Percentiles rank a stretch among this genome's conserved stretches.
Conservation (phyloP, 2,888 invertebrate genomes). For the Hypsopygia costalis region DNA sequence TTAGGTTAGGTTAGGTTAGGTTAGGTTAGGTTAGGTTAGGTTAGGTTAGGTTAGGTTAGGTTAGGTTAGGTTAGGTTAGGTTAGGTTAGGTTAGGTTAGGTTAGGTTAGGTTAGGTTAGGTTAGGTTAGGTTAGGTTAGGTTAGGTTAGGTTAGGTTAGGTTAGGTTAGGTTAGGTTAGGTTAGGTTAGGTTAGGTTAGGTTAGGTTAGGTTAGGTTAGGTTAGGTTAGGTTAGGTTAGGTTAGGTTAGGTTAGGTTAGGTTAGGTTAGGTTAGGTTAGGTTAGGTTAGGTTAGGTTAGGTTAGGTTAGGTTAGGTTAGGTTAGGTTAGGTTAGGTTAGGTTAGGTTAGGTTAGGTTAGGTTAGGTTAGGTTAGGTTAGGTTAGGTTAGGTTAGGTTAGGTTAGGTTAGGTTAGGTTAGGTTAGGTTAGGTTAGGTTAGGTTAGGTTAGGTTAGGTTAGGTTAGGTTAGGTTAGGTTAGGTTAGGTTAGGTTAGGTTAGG, state of each 20-base stretch:
- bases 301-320: constrained; percentile 7
- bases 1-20: constrained; percentile 12
- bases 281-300: constrained; percentile 10
- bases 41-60: constrained; percentile 8
- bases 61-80: constrained; percentile 7
- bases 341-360: constrained; percentile 8
- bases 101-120: constrained; percentile 12
- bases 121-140: constrained; percentile 12
- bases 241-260: constrained; percentile 12
- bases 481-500: constrained; percentile 12
- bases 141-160: constrained; percentile 10
- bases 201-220: constrained; percentile 8
- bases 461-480: constrained; percentile 9
- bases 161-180: constrained; percentile 11
- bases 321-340: constrained; percentile 10
- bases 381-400: constrained; percentile 12
- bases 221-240: constrained; percentile 10
- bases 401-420: constrained; percentile 10
- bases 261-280: constrained; percentile 12
- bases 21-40: constrained; percentile 12
- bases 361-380: constrained; percentile 8
- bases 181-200: constrained; percentile 12
- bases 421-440: constrained; percentile 8
- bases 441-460: constrained; percentile 8
- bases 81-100: constrained; percentile 12